Conservation (phyloP, 2,797 vertebrate species). For the Cygnus olor region DNA sequence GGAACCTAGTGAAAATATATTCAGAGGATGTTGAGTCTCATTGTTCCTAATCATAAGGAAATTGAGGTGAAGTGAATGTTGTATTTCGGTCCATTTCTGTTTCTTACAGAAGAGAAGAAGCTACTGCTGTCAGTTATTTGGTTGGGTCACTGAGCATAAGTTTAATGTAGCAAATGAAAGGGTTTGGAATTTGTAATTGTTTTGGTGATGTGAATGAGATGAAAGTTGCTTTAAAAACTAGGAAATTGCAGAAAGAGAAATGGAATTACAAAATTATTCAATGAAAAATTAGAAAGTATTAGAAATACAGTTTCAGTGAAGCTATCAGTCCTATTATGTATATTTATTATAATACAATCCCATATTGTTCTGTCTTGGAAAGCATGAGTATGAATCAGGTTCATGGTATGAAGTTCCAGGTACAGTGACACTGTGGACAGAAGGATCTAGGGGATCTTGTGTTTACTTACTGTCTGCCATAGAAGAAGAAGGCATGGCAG, state of each 20-base stretch:
- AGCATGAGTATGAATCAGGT: background rate
- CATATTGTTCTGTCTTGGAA: background rate
- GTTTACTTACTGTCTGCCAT: fast-evolving
- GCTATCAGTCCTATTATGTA: background rate
- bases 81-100: background rate
- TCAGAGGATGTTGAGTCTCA: background rate
- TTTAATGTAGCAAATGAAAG: background rate
- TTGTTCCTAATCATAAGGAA: background rate
- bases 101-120: background rate
- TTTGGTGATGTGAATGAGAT: background rate
- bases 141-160: background rate
- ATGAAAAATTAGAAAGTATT: background rate
- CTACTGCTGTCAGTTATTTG: background rate
- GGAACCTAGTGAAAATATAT: background rate
- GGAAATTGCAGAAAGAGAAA: background rate
- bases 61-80: background rate
- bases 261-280: background rate
- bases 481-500: background rate
- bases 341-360: background rate
- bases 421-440: too few relatives aligned
- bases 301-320: background rate
- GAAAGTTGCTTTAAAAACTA: background rate
- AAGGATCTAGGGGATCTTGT: background rate
- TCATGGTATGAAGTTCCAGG: background rate
- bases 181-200: background rate